Evolutionary conservation across 2,888 invertebrate species (phyloP), one percentile per base, ranked within the genome.

Genomic region (Drosophila paracracens): DNA sequence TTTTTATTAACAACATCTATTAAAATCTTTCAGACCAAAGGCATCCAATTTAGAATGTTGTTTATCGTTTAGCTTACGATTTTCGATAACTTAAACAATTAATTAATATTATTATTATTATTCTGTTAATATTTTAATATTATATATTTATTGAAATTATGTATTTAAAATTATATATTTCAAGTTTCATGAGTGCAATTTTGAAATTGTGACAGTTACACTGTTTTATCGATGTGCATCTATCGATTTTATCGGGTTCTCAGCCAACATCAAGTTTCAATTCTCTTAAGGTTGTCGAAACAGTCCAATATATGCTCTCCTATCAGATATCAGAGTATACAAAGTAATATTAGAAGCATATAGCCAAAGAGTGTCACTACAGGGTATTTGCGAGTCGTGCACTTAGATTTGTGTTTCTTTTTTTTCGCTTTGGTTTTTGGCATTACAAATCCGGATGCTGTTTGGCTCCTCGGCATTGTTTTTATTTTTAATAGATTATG

Each of bases 371-470:
- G 13, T 16, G 4, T 16, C 4, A 16, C 16, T 25, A 8, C 56
- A 59, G 63, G 16, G 76, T 69, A 73, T 69, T 13, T 4, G 3
- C 11, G 10, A 21, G 35, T 60, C 64, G 53, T 8, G 27, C 21
- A 40, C 4, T 7, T 2, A 0, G 6, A 51, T 33, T 50, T 38
- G 3, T 43, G 11, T 29, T 38, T 54, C 57, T 70, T 52, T 66
- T 69, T 54, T 59, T 64, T 71, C 59, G 10, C 29, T 43, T 52
- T 43, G 36, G n/a, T 67, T 82, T 85, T 86, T 76, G 79, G 79
- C 79, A 74, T 83, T 73, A 77, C 87, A 65, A 85, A 76, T 87
- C 89, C 85, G 85, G 87, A 85, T 85, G 89, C 89, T 86, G 83
- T 74, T 60, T 65, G 56, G 73, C 67, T 69, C 43, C 59, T 52